Evolutionary conservation across 2,797 vertebrate species (phyloP).

Genomic region (Diplodus sargus): DNA sequence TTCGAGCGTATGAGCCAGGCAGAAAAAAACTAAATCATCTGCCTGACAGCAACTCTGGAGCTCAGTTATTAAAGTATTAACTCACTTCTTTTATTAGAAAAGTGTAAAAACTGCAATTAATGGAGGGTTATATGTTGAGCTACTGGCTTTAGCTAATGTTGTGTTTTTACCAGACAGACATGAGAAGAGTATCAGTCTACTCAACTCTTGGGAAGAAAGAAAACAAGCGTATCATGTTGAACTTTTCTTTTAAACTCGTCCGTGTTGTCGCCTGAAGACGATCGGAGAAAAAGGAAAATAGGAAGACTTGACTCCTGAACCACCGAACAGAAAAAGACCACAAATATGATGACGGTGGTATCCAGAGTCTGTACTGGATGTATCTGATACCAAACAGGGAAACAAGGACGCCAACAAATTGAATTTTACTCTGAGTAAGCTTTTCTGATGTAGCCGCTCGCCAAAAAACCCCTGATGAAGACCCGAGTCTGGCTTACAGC

Average conservation of each 20-base stretch:
- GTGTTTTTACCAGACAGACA: neutral
- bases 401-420: slow-evolving; percentile 6
- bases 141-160: neutral
- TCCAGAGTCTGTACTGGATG: slow-evolving; percentile 5
- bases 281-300: slow-evolving; percentile 10
- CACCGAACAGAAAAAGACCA: neutral
- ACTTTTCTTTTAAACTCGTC: neutral
- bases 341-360: slow-evolving; percentile 13
- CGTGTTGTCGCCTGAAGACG: neutral
- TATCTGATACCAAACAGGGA: neutral
- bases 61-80: too few species aligned
- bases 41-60: too few species aligned
- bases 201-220: neutral
- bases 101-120: neutral
- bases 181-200: neutral
- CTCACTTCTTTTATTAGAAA: too few species aligned
- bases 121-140: too few species aligned
- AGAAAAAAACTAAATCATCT: too few species aligned
- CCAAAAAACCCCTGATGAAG: neutral
- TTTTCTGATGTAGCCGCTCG: neutral
- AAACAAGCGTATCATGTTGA: neutral
- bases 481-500: neutral
- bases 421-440: neutral
- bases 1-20: too few species aligned
- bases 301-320: neutral